A percentile compares a stretch with the other conserved stretches of the same genome.
Conservation (phyloP, 2,113 vertebrate genomes). For the Pithys albifrons region DNA sequence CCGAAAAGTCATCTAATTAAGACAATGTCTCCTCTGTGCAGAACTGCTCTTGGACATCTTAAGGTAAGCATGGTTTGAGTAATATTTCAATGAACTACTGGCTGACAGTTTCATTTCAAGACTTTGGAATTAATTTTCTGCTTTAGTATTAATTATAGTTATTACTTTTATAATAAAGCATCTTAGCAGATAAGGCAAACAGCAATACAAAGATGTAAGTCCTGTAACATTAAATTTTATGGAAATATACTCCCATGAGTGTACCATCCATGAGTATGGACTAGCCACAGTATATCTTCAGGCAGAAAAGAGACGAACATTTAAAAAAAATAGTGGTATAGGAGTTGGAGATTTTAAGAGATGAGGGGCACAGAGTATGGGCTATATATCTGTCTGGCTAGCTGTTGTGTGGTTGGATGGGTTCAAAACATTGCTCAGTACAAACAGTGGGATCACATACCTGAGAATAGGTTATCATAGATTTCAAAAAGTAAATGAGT, state of each 20-base stretch:
- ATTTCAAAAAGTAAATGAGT: background rate
- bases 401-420: background rate
- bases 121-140: background rate
- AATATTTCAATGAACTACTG: background rate
- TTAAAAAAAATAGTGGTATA: background rate
- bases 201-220: background rate
- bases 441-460: background rate
- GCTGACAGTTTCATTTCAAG: background rate
- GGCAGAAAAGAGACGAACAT: background rate
- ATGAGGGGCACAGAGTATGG: background rate
- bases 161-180: background rate
- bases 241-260: background rate
- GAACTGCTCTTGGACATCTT: background rate
- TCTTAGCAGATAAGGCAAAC: background rate
- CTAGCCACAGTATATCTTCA: background rate
- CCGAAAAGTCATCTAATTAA: constrained; percentile 32
- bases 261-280: background rate
- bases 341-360: background rate
- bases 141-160: background rate
- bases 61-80: background rate
- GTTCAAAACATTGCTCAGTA: background rate
- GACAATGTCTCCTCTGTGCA: background rate
- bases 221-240: background rate
- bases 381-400: background rate
- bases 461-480: background rate